Conservation (phyloP, 2,797 vertebrate genomes). For the Dendrocincla tyrannina region DNA sequence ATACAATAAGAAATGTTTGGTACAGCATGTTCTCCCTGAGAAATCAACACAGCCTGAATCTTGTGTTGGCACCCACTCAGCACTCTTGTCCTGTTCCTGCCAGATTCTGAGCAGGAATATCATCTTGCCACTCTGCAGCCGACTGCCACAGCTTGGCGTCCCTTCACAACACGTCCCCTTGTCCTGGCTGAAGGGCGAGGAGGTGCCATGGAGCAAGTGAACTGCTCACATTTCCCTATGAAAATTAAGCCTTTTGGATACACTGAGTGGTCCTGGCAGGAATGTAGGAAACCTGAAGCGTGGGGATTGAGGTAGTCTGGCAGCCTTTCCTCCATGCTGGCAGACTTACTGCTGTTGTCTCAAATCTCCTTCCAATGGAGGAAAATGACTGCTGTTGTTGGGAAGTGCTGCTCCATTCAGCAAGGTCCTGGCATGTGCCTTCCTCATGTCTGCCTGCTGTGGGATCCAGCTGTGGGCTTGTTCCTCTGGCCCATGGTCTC, state of each 20-base stretch:
- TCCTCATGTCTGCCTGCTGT: neutral
- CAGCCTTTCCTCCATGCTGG: neutral
- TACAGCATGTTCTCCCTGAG: slow-evolving; percentile 39
- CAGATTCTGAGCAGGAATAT: neutral
- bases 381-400: neutral
- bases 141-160: neutral
- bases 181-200: neutral
- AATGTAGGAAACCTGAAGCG: neutral
- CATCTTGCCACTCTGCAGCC: neutral
- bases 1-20: neutral
- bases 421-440: neutral
- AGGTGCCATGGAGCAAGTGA: neutral
- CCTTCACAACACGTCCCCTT: neutral
- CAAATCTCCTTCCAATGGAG: neutral
- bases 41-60: neutral
- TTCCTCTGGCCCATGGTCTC: neutral
- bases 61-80: neutral
- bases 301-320: neutral
- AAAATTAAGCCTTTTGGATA: neutral
- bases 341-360: neutral
- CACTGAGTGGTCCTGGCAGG: neutral
- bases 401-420: neutral
- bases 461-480: neutral
- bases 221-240: neutral
- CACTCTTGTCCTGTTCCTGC: neutral